These are phyloP conservation scores for Steinernema scapterisci DNA, from an alignment of 2,888 invertebrate genomes.

Conservation along the genomic window DNA sequence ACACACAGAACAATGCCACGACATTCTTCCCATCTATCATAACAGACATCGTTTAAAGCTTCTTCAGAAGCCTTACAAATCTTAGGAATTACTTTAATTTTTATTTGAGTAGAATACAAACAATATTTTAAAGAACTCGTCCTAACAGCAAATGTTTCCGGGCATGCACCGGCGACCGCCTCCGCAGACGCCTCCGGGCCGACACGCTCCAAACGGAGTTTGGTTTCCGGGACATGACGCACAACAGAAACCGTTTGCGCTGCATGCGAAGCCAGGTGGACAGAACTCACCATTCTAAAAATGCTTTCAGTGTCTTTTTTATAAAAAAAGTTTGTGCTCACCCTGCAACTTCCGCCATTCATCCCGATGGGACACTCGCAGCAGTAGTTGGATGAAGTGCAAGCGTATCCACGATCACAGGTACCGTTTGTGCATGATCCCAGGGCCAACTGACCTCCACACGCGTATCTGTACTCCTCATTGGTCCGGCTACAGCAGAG, in stretches of 20 bases:
- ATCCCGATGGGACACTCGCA: conserved; percentile 64
- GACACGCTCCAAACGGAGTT: conserved; percentile 56
- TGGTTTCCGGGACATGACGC: conserved; percentile 57
- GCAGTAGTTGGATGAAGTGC: conserved; percentile 62
- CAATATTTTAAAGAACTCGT: neutral
- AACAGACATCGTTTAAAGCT: too few species aligned
- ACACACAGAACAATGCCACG: too few species aligned
- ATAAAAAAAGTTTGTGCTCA: conserved; percentile 33
- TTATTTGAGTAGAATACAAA: too few species aligned
- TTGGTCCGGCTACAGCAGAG: conserved; percentile 60
- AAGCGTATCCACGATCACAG: conserved; percentile 49
- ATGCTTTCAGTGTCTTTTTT: neutral
- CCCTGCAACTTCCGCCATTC: conserved; percentile 58
- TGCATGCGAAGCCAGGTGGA: conserved; percentile 57
- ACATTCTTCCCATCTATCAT: too few species aligned
- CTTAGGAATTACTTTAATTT: too few species aligned
- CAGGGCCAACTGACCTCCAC: conserved; percentile 58
- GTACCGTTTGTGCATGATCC: conserved; percentile 49
- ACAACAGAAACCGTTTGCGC: conserved; percentile 61
- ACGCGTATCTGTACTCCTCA: conserved; percentile 57
- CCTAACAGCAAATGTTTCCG: conserved; percentile 64
- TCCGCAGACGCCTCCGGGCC: conserved; percentile 59
- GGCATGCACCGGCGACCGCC: conserved; percentile 46
- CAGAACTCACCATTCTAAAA: conserved; percentile 48
- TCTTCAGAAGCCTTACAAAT: too few species aligned